These are phyloP conservation scores for Glaucomys volans DNA, from an alignment of 2,113 vertebrate species.

Conservation along the genomic window DNA sequence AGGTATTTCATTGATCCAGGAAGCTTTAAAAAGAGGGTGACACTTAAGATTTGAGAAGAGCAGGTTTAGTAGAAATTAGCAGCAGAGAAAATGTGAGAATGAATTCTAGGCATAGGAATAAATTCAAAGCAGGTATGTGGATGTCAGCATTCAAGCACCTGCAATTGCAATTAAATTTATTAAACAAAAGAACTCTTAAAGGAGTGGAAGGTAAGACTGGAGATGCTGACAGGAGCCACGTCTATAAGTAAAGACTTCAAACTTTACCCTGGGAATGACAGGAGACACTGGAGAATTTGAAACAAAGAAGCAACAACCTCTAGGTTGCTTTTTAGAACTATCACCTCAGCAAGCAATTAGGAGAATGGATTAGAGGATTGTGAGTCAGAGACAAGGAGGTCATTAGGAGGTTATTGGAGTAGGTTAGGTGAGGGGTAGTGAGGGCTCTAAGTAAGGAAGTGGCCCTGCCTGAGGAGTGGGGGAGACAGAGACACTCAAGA, in stretches of 20 bases:
- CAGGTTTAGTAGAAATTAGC: not conserved
- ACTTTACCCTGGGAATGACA: not conserved
- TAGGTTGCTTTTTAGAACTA: not conserved
- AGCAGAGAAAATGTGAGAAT: not conserved
- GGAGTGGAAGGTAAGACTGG: not conserved
- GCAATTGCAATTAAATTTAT: not conserved
- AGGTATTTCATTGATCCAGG: not conserved
- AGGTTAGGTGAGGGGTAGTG: not conserved
- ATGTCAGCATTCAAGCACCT: not conserved
- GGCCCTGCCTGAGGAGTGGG: not conserved
- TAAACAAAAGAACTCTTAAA: too few species aligned
- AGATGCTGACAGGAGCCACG: not conserved
- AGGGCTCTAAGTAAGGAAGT: not conserved
- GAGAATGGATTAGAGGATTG: not conserved
- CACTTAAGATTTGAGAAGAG: not conserved
- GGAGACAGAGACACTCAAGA: not conserved
- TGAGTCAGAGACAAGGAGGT: not conserved
- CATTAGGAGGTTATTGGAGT: not conserved
- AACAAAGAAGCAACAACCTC: not conserved
- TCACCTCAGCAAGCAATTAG: not conserved
- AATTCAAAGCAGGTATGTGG: not conserved
- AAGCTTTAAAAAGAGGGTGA: not conserved
- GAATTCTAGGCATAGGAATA: not conserved
- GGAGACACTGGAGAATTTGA: not conserved
- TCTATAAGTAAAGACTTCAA: not conserved